Evolutionary conservation across 2,797 vertebrate genomes (phyloP).

Genomic region (Parauchenoglanis punctatus): DNA sequence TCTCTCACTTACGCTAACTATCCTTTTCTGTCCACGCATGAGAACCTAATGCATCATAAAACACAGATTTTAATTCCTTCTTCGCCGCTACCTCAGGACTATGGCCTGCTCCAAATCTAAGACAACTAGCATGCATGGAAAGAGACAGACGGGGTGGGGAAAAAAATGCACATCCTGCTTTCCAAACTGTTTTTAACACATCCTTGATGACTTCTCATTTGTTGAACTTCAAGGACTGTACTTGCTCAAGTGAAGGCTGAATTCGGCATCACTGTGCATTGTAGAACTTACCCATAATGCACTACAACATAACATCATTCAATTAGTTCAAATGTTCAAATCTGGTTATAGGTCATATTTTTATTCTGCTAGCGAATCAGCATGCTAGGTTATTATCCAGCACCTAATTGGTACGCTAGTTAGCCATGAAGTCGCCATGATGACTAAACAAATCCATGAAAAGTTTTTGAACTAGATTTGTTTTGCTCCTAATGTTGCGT

Average conservation of each 20-base stretch:
- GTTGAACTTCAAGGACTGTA: background rate
- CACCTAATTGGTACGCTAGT: background rate
- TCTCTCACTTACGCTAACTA: slow-evolving; percentile 20
- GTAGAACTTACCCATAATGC: slow-evolving; percentile 6
- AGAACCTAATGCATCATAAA: slow-evolving; percentile 15
- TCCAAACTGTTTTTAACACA: slow-evolving; percentile 1
- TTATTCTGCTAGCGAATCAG: background rate
- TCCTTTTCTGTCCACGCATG: slow-evolving; percentile 13
- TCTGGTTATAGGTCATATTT: background rate
- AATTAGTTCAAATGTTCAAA: background rate
- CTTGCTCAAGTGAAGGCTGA: background rate
- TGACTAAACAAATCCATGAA: background rate
- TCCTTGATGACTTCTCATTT: background rate
- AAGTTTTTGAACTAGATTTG: background rate
- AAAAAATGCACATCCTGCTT: slow-evolving; percentile 1
- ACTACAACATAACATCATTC: background rate
- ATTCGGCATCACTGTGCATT: background rate
- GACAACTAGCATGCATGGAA: slow-evolving; percentile 24
- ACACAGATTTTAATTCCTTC: slow-evolving; percentile 10
- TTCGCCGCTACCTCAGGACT: slow-evolving; percentile 4
- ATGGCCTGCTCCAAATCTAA: slow-evolving; percentile 24
- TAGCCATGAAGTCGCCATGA: background rate
- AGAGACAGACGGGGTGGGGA: background rate
- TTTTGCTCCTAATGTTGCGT: background rate
- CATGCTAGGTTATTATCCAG: background rate